phyloP scores from a whole-genome alignment of 2,113 vertebrate genomes.

The Bubalus kerabau region DNA sequence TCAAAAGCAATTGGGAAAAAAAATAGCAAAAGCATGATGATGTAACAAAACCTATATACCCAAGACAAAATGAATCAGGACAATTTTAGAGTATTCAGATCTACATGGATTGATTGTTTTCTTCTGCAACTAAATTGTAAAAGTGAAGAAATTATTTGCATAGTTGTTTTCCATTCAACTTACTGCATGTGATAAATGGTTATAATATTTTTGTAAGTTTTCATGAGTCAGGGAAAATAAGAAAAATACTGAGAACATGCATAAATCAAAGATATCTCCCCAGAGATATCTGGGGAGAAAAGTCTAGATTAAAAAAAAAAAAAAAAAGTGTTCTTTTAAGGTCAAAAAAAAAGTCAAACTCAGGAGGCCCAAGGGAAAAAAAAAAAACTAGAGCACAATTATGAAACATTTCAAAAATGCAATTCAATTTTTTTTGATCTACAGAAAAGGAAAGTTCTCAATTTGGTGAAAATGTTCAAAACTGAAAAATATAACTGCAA shows the following conservation, averaged over 20 bases:
- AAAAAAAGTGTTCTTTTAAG: background rate
- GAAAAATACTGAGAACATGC: background rate
- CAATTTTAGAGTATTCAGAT: background rate
- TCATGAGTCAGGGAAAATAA: background rate
- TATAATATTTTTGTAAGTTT: background rate
- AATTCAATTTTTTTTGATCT: background rate
- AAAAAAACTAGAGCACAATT: background rate
- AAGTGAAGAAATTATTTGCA: background rate
- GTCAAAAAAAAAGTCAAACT: background rate
- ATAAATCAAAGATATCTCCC: background rate
- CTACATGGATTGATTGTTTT: background rate
- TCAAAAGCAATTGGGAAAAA: background rate
- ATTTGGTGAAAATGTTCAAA: background rate
- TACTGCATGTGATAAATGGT: background rate
- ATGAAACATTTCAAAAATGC: background rate
- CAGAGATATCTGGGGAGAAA: background rate
- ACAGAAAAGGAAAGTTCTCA: background rate
- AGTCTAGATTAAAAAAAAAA: background rate
- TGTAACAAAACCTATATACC: background rate
- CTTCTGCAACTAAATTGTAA: background rate
- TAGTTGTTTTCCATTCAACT: background rate
- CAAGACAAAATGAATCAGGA: background rate
- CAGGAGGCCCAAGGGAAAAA: background rate
- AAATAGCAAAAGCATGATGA: background rate
- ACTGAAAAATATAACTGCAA: background rate